A percentile compares a stretch with the other conserved stretches of the same genome.
phyloP scores from a whole-genome alignment of 2,113 vertebrate genomes.

The Etheostoma cragini region DNA sequence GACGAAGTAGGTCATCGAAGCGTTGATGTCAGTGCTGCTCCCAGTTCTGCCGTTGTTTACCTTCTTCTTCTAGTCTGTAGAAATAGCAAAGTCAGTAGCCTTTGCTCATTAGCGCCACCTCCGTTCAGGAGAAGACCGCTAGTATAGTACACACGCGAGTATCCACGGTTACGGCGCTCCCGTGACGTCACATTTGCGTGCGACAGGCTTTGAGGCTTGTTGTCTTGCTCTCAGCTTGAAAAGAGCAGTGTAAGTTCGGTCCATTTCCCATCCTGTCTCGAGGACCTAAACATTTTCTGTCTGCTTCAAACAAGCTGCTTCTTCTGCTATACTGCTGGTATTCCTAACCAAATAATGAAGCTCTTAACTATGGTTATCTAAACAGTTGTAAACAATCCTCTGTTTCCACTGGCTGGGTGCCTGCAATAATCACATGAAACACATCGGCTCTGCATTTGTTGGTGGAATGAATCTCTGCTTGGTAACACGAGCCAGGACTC shows the following conservation, averaged over 20 bases:
- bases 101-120: too few species aligned
- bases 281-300: neutral
- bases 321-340: neutral
- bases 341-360: neutral
- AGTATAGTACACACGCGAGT: too few species aligned
- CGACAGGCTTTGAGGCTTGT: neutral
- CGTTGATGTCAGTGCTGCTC: too few species aligned
- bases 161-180: too few species aligned
- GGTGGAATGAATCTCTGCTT: slow-evolving; percentile 28
- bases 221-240: neutral
- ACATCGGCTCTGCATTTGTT: slow-evolving; percentile 23
- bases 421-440: slow-evolving; percentile 30
- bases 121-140: too few species aligned
- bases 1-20: too few species aligned
- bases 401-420: slow-evolving; percentile 13
- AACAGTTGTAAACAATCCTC: slow-evolving; percentile 2
- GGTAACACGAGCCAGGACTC: slow-evolving; percentile 38
- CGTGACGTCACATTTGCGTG: too few species aligned
- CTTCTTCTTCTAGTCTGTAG: too few species aligned
- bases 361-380: neutral
- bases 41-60: too few species aligned
- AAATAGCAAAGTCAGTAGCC: too few species aligned
- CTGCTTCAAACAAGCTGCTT: slow-evolving; percentile 7
- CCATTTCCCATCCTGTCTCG: neutral
- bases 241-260: neutral